Percentiles rank a stretch among this genome's conserved stretches.
phyloP scores from a whole-genome alignment of 2,888 invertebrate species.

The Lottia scabra region DNA sequence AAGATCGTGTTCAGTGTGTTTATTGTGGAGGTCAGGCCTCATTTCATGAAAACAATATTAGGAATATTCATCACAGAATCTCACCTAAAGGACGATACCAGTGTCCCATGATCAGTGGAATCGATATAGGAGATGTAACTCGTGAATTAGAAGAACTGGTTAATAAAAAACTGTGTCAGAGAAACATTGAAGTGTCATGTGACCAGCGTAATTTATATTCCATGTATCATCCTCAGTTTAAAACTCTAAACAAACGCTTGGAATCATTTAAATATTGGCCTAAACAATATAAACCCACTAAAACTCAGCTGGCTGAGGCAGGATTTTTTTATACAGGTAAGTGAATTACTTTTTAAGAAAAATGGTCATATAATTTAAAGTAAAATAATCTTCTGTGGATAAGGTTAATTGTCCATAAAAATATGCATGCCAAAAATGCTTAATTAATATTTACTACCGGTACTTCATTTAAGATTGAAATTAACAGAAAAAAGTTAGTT shows the following conservation, averaged over 20 bases:
- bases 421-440: no score
- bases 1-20: neutral
- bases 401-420: no score
- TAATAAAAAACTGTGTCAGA: neutral
- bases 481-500: no score
- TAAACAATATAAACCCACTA: neutral
- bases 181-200: neutral
- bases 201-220: neutral
- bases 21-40: neutral
- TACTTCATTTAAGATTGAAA: no score
- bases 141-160: neutral
- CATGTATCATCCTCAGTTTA: neutral
- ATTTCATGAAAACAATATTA: neutral
- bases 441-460: no score
- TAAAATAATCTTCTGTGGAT: no score
- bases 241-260: neutral
- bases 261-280: neutral
- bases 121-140: neutral
- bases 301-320: neutral
- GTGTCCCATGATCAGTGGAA: slow-evolving; percentile 1
- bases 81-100: neutral
- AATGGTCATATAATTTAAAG: no score
- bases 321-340: neutral
- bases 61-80: neutral
- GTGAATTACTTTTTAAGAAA: no score